Conservation (phyloP, 2,797 vertebrate genomes). For the Hypotaenidia okinawae region DNA sequence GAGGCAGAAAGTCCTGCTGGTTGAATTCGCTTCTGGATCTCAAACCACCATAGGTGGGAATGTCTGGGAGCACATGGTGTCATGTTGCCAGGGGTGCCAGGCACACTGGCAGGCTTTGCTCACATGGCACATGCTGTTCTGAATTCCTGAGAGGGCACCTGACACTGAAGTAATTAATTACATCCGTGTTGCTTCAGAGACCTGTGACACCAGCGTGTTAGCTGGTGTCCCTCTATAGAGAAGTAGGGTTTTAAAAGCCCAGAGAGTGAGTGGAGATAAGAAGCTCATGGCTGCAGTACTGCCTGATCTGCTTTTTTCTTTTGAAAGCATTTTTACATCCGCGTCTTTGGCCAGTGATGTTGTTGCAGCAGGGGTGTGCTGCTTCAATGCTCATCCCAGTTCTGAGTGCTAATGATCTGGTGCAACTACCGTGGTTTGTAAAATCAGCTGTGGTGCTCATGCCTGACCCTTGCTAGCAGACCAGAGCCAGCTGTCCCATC, state of each 20-base stretch:
- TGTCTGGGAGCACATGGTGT: neutral
- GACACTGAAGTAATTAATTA: neutral
- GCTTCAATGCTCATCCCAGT: rapidly evolving
- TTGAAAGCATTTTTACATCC: neutral
- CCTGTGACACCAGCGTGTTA: neutral
- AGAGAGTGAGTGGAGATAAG: too few relatives aligned
- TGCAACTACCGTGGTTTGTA: neutral
- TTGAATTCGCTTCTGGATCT: neutral
- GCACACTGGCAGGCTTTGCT: neutral
- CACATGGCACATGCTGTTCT: neutral
- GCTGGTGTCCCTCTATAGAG: neutral
- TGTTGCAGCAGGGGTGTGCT: rapidly evolving
- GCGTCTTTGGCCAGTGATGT: neutral
- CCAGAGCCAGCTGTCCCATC: neutral
- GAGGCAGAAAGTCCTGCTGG: neutral
- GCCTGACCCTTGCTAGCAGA: neutral
- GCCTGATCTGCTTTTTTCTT: neutral
- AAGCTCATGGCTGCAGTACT: neutral
- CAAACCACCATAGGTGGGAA: neutral
- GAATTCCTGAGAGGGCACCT: neutral
- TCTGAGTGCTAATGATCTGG: neutral
- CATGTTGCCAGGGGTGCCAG: neutral
- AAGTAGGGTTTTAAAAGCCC: neutral
- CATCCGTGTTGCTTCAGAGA: neutral
- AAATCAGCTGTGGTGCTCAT: neutral